phyloP scores from a whole-genome alignment of 2,888 invertebrate species.

The Eristalis intricaria region DNA sequence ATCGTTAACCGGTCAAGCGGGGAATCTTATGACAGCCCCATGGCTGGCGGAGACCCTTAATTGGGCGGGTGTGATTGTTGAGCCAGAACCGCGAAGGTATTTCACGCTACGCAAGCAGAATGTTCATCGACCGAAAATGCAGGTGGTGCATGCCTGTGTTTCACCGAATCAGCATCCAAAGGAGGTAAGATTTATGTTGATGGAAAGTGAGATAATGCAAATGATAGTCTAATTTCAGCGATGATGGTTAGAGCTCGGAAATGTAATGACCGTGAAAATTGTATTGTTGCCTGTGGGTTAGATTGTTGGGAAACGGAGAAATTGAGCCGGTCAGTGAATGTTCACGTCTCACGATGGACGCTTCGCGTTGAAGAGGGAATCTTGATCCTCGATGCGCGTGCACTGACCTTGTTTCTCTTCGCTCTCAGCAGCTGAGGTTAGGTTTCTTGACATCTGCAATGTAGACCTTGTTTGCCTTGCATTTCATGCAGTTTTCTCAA shows the following conservation, averaged over 20 bases:
- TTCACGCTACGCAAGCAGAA: constrained; percentile 85
- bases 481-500: too few relatives aligned
- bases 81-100: constrained; percentile 90
- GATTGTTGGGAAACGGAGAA: background rate
- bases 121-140: constrained; percentile 83
- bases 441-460: too few relatives aligned
- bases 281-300: background rate
- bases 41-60: constrained; percentile 87
- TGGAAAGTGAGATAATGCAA: constrained; percentile 17
- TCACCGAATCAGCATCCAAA: constrained; percentile 89
- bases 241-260: background rate
- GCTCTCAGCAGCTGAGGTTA: too few relatives aligned
- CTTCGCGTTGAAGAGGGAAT: too few relatives aligned
- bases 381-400: background rate
- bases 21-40: constrained; percentile 85
- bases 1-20: constrained; percentile 84
- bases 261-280: background rate
- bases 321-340: background rate
- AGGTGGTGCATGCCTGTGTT: constrained; percentile 89
- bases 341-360: background rate
- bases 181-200: constrained; percentile 83
- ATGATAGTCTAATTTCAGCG: constrained; percentile 32
- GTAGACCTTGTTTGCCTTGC: too few relatives aligned
- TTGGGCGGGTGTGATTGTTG: constrained; percentile 89
- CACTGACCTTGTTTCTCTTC: too few relatives aligned